Conservation (phyloP, 1,140 invertebrate genomes). For the Dreissena polymorpha region DNA sequence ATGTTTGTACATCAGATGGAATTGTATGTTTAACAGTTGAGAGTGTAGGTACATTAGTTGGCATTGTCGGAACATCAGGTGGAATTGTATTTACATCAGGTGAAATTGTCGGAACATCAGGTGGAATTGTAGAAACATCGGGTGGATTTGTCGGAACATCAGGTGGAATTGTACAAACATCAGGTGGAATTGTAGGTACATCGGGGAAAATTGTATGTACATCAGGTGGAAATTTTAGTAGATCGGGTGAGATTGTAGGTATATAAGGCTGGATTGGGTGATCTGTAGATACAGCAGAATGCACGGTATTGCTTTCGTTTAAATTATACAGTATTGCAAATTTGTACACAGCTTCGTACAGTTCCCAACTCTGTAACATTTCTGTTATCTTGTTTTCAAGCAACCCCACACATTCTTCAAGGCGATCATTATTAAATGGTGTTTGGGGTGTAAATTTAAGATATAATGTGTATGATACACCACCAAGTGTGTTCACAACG, state of each 20-base stretch:
- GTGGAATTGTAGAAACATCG: no score
- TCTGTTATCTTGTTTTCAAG: background rate
- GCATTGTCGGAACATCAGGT: no score
- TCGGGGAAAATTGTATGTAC: background rate
- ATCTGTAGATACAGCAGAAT: no score
- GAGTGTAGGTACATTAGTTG: no score
- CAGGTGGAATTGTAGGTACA: background rate
- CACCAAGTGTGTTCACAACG: background rate
- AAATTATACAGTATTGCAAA: background rate
- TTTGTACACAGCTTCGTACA: background rate
- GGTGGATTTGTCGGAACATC: no score
- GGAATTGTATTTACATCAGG: no score
- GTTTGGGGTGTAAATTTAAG: conserved; percentile 14
- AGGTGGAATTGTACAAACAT: background rate
- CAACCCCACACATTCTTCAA: background rate
- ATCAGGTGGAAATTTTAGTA: background rate
- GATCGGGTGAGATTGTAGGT: background rate
- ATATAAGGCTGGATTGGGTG: no score
- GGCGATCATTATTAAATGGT: background rate
- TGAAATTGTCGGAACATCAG: no score
- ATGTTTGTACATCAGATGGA: no score
- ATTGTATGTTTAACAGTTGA: no score
- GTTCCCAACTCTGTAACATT: background rate
- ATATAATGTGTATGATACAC: conserved; percentile 11
- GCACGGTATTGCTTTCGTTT: no score